phyloP scores from a whole-genome alignment of 2,113 vertebrate species.

The Psephotus haematonotus region DNA sequence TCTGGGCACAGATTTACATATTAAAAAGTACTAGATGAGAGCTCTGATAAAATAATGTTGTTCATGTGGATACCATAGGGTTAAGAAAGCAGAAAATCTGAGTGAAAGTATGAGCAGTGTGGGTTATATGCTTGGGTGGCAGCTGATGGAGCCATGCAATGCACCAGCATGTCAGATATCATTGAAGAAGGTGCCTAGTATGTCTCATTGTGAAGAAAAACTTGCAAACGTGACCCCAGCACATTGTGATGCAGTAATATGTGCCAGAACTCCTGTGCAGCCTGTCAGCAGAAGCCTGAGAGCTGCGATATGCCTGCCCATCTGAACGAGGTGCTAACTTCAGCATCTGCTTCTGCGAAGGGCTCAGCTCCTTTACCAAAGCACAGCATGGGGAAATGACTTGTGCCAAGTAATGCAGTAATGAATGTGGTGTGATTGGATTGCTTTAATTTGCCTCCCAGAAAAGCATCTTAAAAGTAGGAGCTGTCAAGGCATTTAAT shows the following conservation, averaged over 20 bases:
- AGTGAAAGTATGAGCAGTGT: background rate
- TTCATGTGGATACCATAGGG: background rate
- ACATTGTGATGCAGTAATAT: background rate
- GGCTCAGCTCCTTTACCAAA: background rate
- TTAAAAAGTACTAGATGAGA: background rate
- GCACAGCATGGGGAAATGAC: background rate
- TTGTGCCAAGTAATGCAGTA: background rate
- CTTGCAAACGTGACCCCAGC: background rate
- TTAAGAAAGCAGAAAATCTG: background rate
- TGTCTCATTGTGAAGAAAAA: background rate
- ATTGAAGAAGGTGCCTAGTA: background rate
- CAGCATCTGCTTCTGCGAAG: slow-evolving; percentile 5
- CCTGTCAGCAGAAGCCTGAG: background rate
- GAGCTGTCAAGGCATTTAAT: background rate
- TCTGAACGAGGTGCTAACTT: background rate
- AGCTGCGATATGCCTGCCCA: background rate
- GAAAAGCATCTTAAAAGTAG: background rate
- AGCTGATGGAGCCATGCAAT: background rate
- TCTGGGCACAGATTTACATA: background rate
- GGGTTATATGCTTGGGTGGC: background rate
- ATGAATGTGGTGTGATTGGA: background rate
- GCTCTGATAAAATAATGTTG: background rate
- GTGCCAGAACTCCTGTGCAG: background rate
- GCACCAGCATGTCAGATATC: background rate
- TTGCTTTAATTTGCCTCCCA: background rate